Evolutionary conservation across 2,888 invertebrate genomes (phyloP).

Genomic region (Himalopsyche japonica): DNA sequence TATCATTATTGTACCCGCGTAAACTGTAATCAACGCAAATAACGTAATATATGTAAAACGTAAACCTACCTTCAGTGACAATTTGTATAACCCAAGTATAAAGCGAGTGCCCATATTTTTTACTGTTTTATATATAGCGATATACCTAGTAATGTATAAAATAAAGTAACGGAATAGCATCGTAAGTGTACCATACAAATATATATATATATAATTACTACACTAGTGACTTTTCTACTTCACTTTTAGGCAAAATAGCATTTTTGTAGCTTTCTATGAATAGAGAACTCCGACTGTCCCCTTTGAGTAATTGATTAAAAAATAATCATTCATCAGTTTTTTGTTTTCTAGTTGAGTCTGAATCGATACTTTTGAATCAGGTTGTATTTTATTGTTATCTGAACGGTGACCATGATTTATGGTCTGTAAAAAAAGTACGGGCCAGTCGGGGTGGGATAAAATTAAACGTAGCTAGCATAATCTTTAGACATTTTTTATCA

Average conservation of each 20-base stretch:
- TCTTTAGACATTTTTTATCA: background rate
- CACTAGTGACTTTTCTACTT: constrained; percentile 20
- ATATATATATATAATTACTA: constrained; percentile 6
- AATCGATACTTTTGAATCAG: no score
- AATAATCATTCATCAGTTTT: no score
- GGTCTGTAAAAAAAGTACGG: background rate
- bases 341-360: no score
- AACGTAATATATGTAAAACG: background rate
- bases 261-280: background rate
- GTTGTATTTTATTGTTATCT: no score
- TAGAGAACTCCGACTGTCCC: background rate
- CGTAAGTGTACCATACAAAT: background rate
- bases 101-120: constrained; percentile 39
- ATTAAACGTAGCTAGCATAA: background rate
- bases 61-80: constrained; percentile 19
- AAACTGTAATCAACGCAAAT: background rate
- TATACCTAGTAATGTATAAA: constrained; percentile 1
- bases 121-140: constrained; percentile 34
- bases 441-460: background rate
- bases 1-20: background rate
- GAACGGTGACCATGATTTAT: background rate
- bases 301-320: background rate
- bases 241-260: constrained; percentile 10
- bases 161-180: constrained; percentile 7
- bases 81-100: constrained; percentile 32